Conservation (phyloP, 2,888 invertebrate species). For the Griposia aprilina region DNA sequence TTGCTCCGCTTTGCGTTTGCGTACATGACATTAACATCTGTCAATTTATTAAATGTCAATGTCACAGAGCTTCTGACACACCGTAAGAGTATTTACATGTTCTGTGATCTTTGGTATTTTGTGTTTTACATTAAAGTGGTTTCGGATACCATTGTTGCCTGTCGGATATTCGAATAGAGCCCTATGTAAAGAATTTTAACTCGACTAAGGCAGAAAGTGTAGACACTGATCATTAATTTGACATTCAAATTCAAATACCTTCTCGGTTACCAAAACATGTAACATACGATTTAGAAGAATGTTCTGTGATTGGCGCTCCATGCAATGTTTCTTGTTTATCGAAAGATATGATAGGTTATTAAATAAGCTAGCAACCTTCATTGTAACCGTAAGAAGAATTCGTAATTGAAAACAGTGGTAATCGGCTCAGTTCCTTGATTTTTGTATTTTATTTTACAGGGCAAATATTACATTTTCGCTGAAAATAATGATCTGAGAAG, state of each 20-base stretch:
- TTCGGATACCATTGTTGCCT: too few species aligned
- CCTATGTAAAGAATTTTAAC: background rate
- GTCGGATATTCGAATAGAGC: background rate
- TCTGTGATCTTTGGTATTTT: too few species aligned
- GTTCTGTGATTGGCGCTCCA: constrained; percentile 7
- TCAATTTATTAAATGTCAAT: constrained; percentile 36
- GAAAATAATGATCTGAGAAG: constrained; percentile 54
- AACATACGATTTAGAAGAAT: accelerated
- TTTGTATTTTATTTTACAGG: constrained; percentile 58
- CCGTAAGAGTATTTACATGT: too few species aligned
- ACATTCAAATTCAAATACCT: constrained; percentile 25
- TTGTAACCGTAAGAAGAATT: background rate
- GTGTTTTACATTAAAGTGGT: too few species aligned
- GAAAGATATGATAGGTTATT: constrained; percentile 4
- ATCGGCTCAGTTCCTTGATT: constrained; percentile 35
- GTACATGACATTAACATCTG: constrained; percentile 29
- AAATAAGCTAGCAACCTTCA: accelerated
- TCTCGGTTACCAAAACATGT: background rate
- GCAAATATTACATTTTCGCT: constrained; percentile 21
- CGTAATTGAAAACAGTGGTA: constrained; percentile 30
- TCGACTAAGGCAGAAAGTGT: background rate
- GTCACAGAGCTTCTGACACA: constrained; percentile 13
- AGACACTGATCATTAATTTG: constrained; percentile 7
- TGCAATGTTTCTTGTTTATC: accelerated
- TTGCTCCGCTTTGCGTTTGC: constrained; percentile 72